Evolutionary conservation across 2,888 invertebrate species (phyloP).

Genomic region (Xylota sylvarum): DNA sequence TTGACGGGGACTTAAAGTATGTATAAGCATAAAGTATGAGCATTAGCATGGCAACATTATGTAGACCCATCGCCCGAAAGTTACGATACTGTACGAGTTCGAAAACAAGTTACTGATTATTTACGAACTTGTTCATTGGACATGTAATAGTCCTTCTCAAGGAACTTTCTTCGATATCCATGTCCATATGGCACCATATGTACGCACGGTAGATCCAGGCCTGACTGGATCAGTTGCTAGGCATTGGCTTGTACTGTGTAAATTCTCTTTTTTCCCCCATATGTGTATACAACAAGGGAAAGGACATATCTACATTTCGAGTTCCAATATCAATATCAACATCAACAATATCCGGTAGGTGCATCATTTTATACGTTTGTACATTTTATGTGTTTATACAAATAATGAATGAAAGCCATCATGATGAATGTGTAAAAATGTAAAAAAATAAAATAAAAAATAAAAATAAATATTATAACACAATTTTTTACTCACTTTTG

Average conservation of each 20-base stretch:
- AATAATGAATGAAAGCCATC: conserved; percentile 36
- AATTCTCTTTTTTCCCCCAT: not conserved
- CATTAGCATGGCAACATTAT: no score
- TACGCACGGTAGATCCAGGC: no score
- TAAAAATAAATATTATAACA: conserved; percentile 12
- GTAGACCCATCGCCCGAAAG: no score
- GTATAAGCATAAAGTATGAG: no score
- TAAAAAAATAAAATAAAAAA: not conserved
- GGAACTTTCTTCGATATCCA: no score
- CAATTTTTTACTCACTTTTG: not conserved
- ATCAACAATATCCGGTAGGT: conserved; percentile 46
- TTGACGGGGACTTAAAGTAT: no score
- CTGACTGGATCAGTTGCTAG: not conserved
- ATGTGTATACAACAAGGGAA: not conserved
- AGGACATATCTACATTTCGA: conserved; percentile 14
- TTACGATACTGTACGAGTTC: no score
- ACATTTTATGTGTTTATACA: conserved; percentile 40
- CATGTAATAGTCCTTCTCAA: no score
- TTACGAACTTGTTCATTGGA: no score
- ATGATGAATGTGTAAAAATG: conserved; percentile 10
- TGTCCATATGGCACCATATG: no score
- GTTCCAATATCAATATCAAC: conserved; percentile 28
- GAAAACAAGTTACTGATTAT: no score
- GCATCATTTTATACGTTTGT: conserved; percentile 25
- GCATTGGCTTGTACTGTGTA: no score